phyloP scores from a whole-genome alignment of 2,888 invertebrate species.

The Camptogramma bilineatum region DNA sequence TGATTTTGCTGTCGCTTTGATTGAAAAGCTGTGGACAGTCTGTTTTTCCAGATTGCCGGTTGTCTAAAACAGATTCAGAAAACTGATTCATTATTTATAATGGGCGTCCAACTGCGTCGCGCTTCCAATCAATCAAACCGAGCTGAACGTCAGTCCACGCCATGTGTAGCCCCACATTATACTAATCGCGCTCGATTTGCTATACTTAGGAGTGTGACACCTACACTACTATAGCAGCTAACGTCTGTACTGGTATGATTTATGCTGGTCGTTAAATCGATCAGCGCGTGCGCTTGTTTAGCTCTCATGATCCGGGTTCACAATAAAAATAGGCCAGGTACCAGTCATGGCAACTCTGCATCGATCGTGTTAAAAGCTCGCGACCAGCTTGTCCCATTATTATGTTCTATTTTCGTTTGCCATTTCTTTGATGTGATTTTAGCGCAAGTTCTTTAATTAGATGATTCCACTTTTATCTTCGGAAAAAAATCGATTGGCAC shows the following conservation, averaged over 20 bases:
- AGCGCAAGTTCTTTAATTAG: slow-evolving; percentile 3
- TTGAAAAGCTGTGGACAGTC: slow-evolving; percentile 41
- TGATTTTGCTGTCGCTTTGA: slow-evolving; percentile 48
- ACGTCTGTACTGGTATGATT: slow-evolving; percentile 47
- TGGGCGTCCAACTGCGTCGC: slow-evolving; percentile 39
- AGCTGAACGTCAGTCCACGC: slow-evolving; percentile 38
- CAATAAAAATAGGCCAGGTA: slow-evolving; percentile 70
- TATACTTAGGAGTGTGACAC: slow-evolving; percentile 29
- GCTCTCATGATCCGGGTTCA: slow-evolving; percentile 62
- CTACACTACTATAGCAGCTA: neutral
- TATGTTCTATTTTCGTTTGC: slow-evolving; percentile 39
- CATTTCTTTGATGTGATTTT: slow-evolving; percentile 42
- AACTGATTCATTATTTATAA: slow-evolving; percentile 49
- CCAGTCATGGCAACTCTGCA: slow-evolving; percentile 67
- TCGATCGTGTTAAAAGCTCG: slow-evolving; percentile 52
- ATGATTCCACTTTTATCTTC: slow-evolving; percentile 4
- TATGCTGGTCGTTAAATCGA: slow-evolving; percentile 44
- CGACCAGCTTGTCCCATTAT: slow-evolving; percentile 39
- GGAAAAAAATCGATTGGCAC: neutral
- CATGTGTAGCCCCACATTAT: slow-evolving; percentile 27
- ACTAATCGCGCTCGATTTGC: slow-evolving; percentile 31
- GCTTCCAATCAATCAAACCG: slow-evolving; percentile 49
- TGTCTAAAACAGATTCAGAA: slow-evolving; percentile 28
- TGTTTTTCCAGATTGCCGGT: slow-evolving; percentile 37
- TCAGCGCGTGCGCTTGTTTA: slow-evolving; percentile 63